These are phyloP conservation scores for Anagrus nilaparvatae DNA, from an alignment of 1,140 invertebrate species.

Conservation along the genomic window DNA sequence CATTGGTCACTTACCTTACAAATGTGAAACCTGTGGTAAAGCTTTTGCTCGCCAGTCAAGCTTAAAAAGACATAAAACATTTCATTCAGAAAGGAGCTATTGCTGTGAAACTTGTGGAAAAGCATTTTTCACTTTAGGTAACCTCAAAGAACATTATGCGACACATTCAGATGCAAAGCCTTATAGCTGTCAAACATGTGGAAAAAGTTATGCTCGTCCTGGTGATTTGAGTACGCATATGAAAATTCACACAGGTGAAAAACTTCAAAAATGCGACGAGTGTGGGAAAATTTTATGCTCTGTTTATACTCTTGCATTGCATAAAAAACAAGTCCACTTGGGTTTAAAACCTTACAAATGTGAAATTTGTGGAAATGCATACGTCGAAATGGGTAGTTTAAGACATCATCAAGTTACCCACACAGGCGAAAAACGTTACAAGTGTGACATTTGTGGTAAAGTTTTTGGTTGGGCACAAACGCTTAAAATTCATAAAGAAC, in stretches of 20 bases:
- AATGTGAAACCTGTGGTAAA: slow-evolving; percentile 55
- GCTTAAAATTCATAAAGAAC: too few species aligned
- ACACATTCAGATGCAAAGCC: slow-evolving; percentile 81
- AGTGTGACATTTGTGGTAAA: slow-evolving; percentile 68
- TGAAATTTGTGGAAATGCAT: slow-evolving; percentile 74
- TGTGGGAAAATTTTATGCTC: slow-evolving; percentile 85
- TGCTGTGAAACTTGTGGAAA: slow-evolving; percentile 85
- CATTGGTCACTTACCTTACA: too few species aligned
- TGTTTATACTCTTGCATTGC: slow-evolving; percentile 86
- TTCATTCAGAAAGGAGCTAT: slow-evolving; percentile 63
- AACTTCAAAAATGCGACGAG: slow-evolving; percentile 75
- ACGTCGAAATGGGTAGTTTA: slow-evolving; percentile 81
- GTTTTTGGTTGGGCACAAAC: slow-evolving; percentile 78
- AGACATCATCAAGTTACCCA: slow-evolving; percentile 82
- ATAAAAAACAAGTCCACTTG: slow-evolving; percentile 81
- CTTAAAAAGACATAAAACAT: slow-evolving; percentile 54
- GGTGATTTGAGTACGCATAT: slow-evolving; percentile 85
- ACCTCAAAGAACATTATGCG: slow-evolving; percentile 81
- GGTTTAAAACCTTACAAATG: slow-evolving; percentile 87
- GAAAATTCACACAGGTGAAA: slow-evolving; percentile 80
- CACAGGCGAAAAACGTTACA: slow-evolving; percentile 69
- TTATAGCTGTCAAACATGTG: slow-evolving; percentile 85
- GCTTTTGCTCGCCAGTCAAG: slow-evolving; percentile 61
- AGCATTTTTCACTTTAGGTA: slow-evolving; percentile 85
- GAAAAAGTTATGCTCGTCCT: slow-evolving; percentile 84